Evolutionary conservation across 2,888 invertebrate genomes (phyloP).

Genomic region (Habroteleia sp.): DNA sequence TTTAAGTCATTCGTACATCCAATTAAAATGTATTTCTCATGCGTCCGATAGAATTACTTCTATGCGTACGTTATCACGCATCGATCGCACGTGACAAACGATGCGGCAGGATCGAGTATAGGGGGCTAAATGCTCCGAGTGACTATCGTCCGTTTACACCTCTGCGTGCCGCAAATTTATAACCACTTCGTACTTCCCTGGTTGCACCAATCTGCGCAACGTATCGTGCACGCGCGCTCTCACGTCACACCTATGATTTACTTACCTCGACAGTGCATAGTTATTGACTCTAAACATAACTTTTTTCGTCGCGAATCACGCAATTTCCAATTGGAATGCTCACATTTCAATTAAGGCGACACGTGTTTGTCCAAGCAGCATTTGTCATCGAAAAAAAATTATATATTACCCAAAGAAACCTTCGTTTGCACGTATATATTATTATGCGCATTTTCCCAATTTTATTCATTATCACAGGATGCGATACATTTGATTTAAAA

Average conservation of each 20-base stretch:
- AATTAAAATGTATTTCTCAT: conserved; percentile 64
- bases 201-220: conserved; percentile 59
- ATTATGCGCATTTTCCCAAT: no score
- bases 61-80: conserved; percentile 64
- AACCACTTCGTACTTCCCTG: conserved; percentile 67
- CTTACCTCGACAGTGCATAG: conserved; percentile 45
- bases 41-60: conserved; percentile 63
- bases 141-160: conserved; percentile 69
- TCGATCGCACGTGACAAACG: conserved; percentile 66
- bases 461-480: neutral
- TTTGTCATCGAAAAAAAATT: neutral
- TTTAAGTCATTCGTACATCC: conserved; percentile 64
- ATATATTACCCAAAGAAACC: no score
- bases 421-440: no score
- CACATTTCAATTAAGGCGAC: conserved; percentile 16
- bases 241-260: conserved; percentile 67
- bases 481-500: conserved; percentile 10
- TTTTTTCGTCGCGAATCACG: conserved; percentile 23
- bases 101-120: conserved; percentile 63
- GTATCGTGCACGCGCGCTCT: conserved; percentile 59
- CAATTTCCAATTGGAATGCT: conserved; percentile 22
- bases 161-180: conserved; percentile 70
- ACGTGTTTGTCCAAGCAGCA: neutral
- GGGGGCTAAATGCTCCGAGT: conserved; percentile 65
- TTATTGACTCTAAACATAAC: conserved; percentile 37